Conservation (phyloP, 2,888 invertebrate species). For the Melipona bicolor region DNA sequence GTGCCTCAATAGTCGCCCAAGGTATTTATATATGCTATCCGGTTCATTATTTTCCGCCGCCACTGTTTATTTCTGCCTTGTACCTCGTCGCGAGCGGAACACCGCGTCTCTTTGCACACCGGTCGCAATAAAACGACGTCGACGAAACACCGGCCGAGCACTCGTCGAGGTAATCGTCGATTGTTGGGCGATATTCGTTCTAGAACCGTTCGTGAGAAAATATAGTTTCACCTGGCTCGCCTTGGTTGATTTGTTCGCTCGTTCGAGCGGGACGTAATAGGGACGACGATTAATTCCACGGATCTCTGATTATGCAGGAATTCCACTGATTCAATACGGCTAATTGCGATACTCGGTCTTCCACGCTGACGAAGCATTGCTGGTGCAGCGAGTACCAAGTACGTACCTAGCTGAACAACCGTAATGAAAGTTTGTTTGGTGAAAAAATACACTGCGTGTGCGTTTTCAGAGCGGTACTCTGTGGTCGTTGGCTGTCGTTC, state of each 20-base stretch:
- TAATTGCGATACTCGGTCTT: constrained; percentile 26
- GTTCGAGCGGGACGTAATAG: background rate
- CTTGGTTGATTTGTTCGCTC: background rate
- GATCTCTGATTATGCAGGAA: constrained; percentile 19
- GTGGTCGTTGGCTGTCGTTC: no score
- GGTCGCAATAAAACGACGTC: constrained; percentile 8
- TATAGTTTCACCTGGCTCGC: background rate
- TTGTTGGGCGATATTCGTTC: constrained; percentile 20
- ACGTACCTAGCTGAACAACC: background rate
- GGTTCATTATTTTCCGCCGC: constrained; percentile 73
- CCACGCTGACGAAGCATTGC: background rate
- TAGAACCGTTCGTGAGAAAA: constrained; percentile 4
- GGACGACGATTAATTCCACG: background rate
- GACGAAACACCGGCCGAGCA: background rate
- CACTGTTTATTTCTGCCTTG: constrained; percentile 72
- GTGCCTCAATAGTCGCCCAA: constrained; percentile 69
- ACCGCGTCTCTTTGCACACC: constrained; percentile 27
- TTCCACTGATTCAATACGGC: constrained; percentile 20
- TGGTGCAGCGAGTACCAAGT: background rate
- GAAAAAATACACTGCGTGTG: no score
- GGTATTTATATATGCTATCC: constrained; percentile 72
- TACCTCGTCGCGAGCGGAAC: constrained; percentile 30
- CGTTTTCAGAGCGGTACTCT: no score
- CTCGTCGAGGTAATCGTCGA: constrained; percentile 43
- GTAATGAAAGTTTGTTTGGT: background rate